A percentile compares a stretch with the other conserved stretches of the same genome.
phyloP scores from a whole-genome alignment of 2,888 invertebrate genomes.

The Sylvicola cinctus region DNA sequence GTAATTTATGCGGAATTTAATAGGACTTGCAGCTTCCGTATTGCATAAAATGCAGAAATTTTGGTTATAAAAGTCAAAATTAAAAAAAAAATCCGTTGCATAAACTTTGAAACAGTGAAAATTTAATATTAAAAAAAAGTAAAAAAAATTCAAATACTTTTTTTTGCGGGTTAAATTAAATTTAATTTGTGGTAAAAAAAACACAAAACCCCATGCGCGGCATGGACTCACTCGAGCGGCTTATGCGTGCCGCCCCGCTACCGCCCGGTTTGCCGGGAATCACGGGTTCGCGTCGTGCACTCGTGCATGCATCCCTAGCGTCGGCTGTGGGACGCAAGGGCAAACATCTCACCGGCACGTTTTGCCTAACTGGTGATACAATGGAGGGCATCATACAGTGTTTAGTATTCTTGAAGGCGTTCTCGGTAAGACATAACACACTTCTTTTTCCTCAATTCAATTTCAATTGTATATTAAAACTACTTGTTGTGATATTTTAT shows the following conservation, averaged over 20 bases:
- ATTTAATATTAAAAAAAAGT: constrained; percentile 1
- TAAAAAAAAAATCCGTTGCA: no score
- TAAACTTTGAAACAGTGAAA: no score
- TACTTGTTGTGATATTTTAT: no score
- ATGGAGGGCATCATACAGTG: constrained; percentile 90
- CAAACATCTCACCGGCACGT: constrained; percentile 68
- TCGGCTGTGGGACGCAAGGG: constrained; percentile 56
- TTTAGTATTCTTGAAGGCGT: constrained; percentile 77
- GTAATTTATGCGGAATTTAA: no score
- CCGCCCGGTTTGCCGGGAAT: constrained; percentile 40
- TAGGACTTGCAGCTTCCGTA: no score
- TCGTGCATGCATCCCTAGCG: constrained; percentile 57
- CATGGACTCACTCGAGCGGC: constrained; percentile 71
- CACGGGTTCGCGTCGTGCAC: constrained; percentile 38
- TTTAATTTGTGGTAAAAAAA: constrained; percentile 1
- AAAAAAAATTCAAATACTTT: constrained; percentile 1
- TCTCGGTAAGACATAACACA: constrained; percentile 88
- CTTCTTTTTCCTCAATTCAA: no score
- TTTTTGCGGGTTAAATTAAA: no score
- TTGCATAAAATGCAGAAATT: no score
- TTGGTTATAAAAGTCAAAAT: no score
- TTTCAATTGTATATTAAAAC: no score
- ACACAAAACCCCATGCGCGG: no score
- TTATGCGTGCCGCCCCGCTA: constrained; percentile 50
- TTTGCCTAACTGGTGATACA: constrained; percentile 75